These are phyloP conservation scores for Leptodactylus fallax DNA, from an alignment of 2,797 vertebrate species.

Conservation along the genomic window DNA sequence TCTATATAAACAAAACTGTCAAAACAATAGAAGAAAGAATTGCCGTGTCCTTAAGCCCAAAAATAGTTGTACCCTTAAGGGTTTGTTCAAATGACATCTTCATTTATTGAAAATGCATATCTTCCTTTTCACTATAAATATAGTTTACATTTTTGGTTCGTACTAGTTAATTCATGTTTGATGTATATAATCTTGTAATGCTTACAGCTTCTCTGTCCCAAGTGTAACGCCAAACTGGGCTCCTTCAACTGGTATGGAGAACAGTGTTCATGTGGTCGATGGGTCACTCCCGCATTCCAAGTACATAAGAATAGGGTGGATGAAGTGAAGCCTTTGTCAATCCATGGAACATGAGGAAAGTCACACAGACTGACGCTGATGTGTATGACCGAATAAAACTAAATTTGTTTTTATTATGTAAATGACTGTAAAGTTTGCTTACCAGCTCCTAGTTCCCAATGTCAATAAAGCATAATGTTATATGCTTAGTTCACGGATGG, in stretches of 20 bases:
- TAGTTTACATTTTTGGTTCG: background rate
- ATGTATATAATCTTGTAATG: background rate
- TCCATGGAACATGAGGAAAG: conserved; percentile 47
- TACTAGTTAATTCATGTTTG: background rate
- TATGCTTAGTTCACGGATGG: too few relatives aligned
- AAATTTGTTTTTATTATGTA: background rate
- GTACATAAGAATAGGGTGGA: conserved; percentile 93
- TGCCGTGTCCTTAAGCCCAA: too few relatives aligned
- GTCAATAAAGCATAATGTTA: too few relatives aligned
- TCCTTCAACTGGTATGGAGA: conserved; percentile 94
- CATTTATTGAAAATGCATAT: background rate
- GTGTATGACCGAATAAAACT: background rate
- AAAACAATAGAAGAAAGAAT: too few relatives aligned
- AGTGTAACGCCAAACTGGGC: conserved; percentile 89
- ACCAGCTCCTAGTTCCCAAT: too few relatives aligned
- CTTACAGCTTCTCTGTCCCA: conserved; percentile 91
- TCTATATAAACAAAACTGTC: too few relatives aligned
- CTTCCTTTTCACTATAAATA: too few relatives aligned
- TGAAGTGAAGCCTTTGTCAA: conserved; percentile 79
- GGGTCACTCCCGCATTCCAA: conserved; percentile 94
- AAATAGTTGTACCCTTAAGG: too few relatives aligned
- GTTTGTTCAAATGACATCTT: too few relatives aligned
- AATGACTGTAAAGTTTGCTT: too few relatives aligned
- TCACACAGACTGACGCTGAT: background rate
- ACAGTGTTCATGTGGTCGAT: conserved; percentile 92